These are phyloP conservation scores for Falcunculus frontatus DNA, from an alignment of 2,113 vertebrate species.

Conservation along the genomic window DNA sequence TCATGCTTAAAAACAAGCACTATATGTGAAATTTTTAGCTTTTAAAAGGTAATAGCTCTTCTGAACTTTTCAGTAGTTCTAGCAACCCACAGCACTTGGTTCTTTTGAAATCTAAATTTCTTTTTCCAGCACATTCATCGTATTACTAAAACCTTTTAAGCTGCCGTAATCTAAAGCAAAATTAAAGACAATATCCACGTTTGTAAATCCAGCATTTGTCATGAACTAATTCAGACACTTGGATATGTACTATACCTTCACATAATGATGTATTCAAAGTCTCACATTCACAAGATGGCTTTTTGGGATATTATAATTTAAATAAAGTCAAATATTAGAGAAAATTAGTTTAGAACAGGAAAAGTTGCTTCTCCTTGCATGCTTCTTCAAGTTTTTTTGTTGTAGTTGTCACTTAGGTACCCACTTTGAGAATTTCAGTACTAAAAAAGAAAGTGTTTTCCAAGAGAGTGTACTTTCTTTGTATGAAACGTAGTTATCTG, in stretches of 20 bases:
- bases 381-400: neutral
- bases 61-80: neutral
- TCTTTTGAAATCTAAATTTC: neutral
- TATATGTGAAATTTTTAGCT: neutral
- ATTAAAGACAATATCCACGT: neutral
- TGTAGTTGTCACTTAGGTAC: neutral
- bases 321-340: neutral
- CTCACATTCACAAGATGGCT: neutral
- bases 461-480: neutral
- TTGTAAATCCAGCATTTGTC: neutral
- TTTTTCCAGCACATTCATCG: neutral
- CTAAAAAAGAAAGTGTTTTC: neutral
- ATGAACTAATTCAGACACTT: neutral
- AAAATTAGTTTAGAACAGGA: neutral
- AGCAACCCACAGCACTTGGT: neutral
- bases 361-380: neutral
- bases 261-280: neutral
- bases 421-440: neutral
- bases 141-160: neutral
- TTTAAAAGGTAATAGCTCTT: neutral
- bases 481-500: neutral
- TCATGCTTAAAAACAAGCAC: neutral
- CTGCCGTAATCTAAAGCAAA: neutral
- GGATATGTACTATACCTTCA: neutral
- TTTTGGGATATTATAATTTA: neutral